Evolutionary conservation across 2,888 invertebrate species (phyloP).

Genomic region (Agrenia bidenticulata): DNA sequence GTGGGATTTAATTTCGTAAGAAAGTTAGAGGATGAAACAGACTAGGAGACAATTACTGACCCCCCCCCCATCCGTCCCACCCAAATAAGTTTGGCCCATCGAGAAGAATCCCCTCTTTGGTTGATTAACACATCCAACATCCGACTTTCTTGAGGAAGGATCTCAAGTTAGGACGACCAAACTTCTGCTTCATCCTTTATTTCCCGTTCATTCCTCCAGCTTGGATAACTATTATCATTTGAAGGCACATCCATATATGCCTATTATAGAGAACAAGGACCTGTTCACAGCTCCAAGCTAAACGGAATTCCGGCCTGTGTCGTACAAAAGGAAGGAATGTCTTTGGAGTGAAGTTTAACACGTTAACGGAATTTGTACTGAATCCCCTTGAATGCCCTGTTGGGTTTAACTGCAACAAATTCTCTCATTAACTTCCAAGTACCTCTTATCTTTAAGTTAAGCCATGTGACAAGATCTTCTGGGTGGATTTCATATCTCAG

Average conservation of each 20-base stretch:
- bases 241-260: too few relatives aligned
- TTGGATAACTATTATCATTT: too few relatives aligned
- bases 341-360: too few relatives aligned
- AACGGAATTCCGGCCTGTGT: too few relatives aligned
- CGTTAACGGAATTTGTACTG: too few relatives aligned
- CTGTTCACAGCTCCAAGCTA: too few relatives aligned
- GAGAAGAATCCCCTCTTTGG: conserved; percentile 1
- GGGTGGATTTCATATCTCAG: not conserved
- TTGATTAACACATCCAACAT: conserved; percentile 15
- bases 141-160: not conserved
- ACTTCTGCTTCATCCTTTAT: too few relatives aligned
- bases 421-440: conserved; percentile 3
- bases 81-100: not conserved
- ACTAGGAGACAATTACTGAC: conserved; percentile 1
- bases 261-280: too few relatives aligned
- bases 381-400: not conserved
- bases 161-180: too few relatives aligned
- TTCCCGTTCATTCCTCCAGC: too few relatives aligned
- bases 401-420: not conserved
- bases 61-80: not conserved
- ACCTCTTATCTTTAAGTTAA: conserved; percentile 4
- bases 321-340: too few relatives aligned
- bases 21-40: not conserved
- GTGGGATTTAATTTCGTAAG: not conserved
- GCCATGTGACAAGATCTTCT: conserved; percentile 7